Evolutionary conservation across 2,113 vertebrate genomes (phyloP).

Genomic region (Barbus barbus): DNA sequence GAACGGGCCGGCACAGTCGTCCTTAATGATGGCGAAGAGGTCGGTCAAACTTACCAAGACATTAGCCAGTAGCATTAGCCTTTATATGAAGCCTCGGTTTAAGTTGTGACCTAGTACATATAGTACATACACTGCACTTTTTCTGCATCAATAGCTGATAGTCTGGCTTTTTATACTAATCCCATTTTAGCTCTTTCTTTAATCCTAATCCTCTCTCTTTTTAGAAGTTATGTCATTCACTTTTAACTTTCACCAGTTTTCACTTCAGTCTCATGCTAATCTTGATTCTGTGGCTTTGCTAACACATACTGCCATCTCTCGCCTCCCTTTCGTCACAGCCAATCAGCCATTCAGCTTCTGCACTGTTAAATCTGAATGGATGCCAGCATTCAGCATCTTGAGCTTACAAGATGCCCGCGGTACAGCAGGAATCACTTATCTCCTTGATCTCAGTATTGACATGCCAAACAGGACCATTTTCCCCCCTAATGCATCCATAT

Average conservation of each 20-base stretch:
- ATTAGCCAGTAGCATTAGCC: not conserved
- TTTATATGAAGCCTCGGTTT: not conserved
- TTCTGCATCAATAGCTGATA: not conserved
- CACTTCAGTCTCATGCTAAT: not conserved
- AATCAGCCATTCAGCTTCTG: slow-evolving; percentile 58
- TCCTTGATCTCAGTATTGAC: slow-evolving; percentile 40
- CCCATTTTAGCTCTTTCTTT: not conserved
- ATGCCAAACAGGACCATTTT: slow-evolving; percentile 46
- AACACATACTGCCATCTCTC: not conserved
- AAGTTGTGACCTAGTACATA: not conserved
- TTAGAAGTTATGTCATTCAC: not conserved
- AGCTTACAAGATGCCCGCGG: slow-evolving; percentile 48
- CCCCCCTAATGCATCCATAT: slow-evolving; percentile 47
- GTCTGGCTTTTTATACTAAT: too few species aligned
- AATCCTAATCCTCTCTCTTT: not conserved
- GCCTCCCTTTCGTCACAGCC: not conserved
- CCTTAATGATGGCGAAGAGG: slow-evolving; percentile 97
- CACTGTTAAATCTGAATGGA: slow-evolving; percentile 68
- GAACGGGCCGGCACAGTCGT: slow-evolving; percentile 96
- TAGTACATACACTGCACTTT: not conserved
- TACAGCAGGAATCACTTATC: slow-evolving; percentile 51
- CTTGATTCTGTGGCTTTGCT: not conserved
- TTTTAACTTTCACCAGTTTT: not conserved
- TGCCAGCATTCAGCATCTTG: slow-evolving; percentile 33
- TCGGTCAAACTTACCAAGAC: slow-evolving; percentile 61